These are phyloP conservation scores for Pogonognathellus flavescens DNA, from an alignment of 1,140 invertebrate species.

Conservation along the genomic window DNA sequence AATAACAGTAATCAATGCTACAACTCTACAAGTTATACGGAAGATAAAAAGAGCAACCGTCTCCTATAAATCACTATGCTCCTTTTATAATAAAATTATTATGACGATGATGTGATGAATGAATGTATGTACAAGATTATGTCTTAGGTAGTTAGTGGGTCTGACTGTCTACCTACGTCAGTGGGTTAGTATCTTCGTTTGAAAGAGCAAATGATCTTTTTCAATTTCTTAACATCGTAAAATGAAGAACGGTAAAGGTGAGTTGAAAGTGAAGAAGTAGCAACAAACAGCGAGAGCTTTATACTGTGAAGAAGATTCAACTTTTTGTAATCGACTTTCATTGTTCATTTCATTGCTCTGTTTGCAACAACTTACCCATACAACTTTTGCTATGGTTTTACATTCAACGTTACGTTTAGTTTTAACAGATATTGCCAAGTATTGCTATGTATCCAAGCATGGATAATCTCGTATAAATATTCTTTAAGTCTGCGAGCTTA, in stretches of 20 bases:
- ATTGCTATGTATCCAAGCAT: neutral
- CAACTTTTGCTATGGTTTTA: neutral
- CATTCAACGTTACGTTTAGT: neutral
- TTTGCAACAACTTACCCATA: neutral
- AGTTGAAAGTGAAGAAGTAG: constrained; percentile 21
- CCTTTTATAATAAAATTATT: too few relatives aligned
- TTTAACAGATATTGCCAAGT: neutral
- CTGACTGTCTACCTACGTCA: neutral
- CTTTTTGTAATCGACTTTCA: neutral
- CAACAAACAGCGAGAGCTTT: neutral
- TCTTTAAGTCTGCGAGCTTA: too few relatives aligned
- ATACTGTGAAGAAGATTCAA: neutral
- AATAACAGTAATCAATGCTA: too few relatives aligned
- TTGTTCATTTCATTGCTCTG: neutral
- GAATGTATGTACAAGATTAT: too few relatives aligned
- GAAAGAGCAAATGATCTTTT: neutral
- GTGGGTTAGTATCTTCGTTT: constrained; percentile 32
- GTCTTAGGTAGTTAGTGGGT: too few relatives aligned
- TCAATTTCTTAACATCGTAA: constrained; percentile 17
- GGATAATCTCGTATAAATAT: neutral
- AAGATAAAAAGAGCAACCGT: too few relatives aligned
- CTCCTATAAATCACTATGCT: too few relatives aligned
- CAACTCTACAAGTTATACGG: too few relatives aligned
- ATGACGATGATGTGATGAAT: too few relatives aligned
- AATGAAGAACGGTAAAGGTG: constrained; percentile 24